Percentiles rank a stretch among this genome's conserved stretches.
These are phyloP conservation scores for Tyto alba DNA, from an alignment of 2,113 vertebrate species.

Conservation along the genomic window DNA sequence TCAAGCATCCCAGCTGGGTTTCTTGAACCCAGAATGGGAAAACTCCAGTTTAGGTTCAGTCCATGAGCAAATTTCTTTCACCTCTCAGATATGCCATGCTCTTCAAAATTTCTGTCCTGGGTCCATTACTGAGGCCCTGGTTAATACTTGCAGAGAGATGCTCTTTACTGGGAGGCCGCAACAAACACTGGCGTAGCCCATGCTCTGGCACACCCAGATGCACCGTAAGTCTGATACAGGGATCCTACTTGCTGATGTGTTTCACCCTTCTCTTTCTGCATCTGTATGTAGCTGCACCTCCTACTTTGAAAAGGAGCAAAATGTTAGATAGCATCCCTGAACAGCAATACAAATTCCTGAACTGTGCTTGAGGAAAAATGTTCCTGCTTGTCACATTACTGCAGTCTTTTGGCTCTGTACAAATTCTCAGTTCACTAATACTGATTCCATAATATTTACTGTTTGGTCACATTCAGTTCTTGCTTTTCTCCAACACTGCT, in stretches of 20 bases:
- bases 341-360: background rate
- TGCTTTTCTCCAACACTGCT: background rate
- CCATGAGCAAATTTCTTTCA: background rate
- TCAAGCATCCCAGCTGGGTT: constrained; percentile 25
- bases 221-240: background rate
- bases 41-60: background rate
- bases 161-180: background rate
- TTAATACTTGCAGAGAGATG: background rate
- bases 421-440: background rate
- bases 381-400: background rate
- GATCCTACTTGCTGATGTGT: background rate
- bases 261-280: background rate
- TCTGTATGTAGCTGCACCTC: background rate
- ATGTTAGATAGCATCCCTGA: background rate
- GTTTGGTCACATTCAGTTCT: background rate
- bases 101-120: background rate
- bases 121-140: background rate
- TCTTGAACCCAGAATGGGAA: background rate
- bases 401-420: background rate
- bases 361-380: background rate
- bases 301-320: background rate
- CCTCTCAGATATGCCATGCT: background rate
- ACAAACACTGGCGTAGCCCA: accelerated
- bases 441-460: background rate
- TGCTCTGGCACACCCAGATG: background rate